These are phyloP conservation scores for Nomada fucata DNA, from an alignment of 2,888 invertebrate species.

Conservation along the genomic window DNA sequence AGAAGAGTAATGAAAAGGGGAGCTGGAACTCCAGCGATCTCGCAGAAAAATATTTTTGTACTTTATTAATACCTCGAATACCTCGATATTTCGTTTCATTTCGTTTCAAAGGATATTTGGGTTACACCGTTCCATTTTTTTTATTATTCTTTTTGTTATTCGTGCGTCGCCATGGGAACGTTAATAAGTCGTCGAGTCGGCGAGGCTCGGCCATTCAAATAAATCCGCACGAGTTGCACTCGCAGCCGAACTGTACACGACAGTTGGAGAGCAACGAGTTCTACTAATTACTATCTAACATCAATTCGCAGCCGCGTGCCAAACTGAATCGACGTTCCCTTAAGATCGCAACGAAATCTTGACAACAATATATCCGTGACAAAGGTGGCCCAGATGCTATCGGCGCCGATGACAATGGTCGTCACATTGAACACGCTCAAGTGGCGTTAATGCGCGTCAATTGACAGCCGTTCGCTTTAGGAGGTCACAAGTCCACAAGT, in stretches of 20 bases:
- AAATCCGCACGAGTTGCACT: neutral
- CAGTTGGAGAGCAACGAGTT: neutral
- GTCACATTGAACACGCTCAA: neutral
- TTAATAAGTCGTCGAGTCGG: too few species aligned
- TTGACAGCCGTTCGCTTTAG: neutral
- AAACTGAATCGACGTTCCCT: constrained; percentile 18
- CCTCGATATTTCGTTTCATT: too few species aligned
- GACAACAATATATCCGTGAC: constrained; percentile 11
- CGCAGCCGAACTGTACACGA: neutral
- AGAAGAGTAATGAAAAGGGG: too few species aligned
- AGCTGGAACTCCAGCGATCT: too few species aligned
- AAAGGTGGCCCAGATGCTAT: constrained; percentile 5
- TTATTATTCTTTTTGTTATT: too few species aligned
- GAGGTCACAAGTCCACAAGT: neutral
- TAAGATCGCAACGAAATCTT: constrained; percentile 7
- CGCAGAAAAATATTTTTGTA: too few species aligned
- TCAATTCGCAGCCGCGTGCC: neutral
- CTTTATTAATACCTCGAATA: too few species aligned
- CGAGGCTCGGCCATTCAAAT: neutral
- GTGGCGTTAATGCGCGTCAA: constrained; percentile 8
- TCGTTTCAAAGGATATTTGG: too few species aligned
- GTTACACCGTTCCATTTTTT: too few species aligned
- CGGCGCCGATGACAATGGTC: constrained; percentile 8
- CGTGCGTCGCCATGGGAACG: too few species aligned
- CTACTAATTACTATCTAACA: constrained; percentile 13